phyloP scores from a whole-genome alignment of 2,113 vertebrate species.

The Ginglymostoma cirratum region DNA sequence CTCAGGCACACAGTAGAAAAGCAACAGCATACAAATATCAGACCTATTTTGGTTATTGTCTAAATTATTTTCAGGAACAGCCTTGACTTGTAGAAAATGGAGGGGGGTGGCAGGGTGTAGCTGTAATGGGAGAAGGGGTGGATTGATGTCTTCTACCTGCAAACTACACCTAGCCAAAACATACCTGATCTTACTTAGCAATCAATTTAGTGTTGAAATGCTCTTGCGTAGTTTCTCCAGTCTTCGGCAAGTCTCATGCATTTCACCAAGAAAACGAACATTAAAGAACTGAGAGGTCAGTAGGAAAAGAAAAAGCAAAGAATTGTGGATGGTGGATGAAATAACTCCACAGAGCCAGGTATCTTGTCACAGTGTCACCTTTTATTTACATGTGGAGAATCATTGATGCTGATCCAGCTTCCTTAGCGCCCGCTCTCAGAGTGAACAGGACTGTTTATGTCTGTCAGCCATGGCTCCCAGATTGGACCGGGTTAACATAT shows the following conservation, averaged over 20 bases:
- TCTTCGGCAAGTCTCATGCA: neutral
- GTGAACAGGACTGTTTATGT: too few species aligned
- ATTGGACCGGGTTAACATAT: too few species aligned
- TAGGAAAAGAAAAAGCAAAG: too few species aligned
- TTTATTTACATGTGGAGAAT: too few species aligned
- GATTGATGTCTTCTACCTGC: neutral
- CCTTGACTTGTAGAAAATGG: neutral
- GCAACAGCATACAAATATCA: neutral
- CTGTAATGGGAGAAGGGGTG: neutral
- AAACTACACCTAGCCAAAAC: neutral
- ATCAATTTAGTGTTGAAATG: neutral
- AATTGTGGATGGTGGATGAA: too few species aligned
- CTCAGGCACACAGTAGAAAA: neutral
- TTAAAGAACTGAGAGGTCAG: neutral
- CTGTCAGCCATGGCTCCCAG: too few species aligned
- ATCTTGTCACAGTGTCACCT: too few species aligned
- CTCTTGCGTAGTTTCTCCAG: neutral
- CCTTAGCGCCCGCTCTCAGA: too few species aligned
- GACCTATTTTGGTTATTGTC: neutral
- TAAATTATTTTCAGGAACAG: neutral
- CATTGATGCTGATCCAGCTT: too few species aligned
- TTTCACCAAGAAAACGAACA: neutral
- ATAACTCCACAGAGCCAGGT: too few species aligned
- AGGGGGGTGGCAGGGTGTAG: too few species aligned
- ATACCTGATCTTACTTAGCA: neutral